Percentiles rank a stretch among this genome's conserved stretches.
Conservation (phyloP, 1,140 invertebrate species). For the Cryptotermes secundus region DNA sequence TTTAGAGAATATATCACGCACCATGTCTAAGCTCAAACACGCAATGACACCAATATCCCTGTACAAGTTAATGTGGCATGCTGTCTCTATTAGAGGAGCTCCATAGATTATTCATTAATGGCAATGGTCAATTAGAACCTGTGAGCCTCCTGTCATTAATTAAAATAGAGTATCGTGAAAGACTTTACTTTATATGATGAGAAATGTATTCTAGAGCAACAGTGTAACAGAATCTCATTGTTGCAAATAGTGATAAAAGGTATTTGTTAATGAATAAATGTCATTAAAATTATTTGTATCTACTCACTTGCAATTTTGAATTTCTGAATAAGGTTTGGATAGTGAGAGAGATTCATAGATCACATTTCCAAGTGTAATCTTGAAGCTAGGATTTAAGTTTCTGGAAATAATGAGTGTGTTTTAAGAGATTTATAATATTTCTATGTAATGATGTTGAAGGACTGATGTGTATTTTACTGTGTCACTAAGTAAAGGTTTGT, state of each 20-base stretch:
- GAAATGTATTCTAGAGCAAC: neutral
- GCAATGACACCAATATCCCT: neutral
- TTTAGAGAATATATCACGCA: neutral
- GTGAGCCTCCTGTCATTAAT: neutral
- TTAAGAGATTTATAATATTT: neutral
- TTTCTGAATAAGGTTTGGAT: neutral
- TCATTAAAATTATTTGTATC: neutral
- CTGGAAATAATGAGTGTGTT: neutral
- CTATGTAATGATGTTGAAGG: neutral
- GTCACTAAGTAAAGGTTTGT: slow-evolving; percentile 16
- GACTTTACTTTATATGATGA: neutral
- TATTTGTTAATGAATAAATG: neutral
- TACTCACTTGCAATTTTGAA: neutral
- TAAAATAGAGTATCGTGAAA: neutral
- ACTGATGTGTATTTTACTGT: neutral
- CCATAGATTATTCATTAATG: neutral
- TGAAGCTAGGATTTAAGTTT: neutral
- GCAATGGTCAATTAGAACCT: neutral
- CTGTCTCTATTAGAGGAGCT: neutral
- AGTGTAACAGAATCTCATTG: neutral
- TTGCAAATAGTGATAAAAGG: neutral
- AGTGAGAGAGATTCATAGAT: neutral
- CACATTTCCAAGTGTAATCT: neutral
- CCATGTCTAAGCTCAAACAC: neutral
- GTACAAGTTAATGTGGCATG: neutral